phyloP scores from a whole-genome alignment of 2,113 vertebrate genomes.

The Chlorodrepanis virens region DNA sequence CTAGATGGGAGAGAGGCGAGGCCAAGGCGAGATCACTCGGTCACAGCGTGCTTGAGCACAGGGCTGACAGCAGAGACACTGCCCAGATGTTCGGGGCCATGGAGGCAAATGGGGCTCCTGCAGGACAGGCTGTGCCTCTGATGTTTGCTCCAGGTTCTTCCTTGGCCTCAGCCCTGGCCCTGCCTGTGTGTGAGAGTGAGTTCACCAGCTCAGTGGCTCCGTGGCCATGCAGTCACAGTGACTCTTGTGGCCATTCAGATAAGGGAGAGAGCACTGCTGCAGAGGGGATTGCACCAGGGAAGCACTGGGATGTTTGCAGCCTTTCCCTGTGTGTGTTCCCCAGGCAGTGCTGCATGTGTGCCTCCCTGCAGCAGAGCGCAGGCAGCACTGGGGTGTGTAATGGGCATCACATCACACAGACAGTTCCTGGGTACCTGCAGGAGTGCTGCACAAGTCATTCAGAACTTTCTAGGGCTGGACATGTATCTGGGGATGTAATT shows the following conservation, averaged over 20 bases:
- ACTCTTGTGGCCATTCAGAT: neutral
- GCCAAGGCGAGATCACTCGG: fast-evolving
- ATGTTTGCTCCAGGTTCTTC: neutral
- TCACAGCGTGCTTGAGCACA: neutral
- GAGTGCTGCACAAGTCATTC: neutral
- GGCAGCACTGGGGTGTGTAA: fast-evolving
- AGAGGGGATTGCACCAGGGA: neutral
- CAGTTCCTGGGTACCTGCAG: fast-evolving
- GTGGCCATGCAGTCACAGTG: neutral
- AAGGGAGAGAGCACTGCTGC: neutral
- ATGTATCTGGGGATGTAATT: neutral
- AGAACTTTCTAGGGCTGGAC: neutral
- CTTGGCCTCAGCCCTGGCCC: neutral
- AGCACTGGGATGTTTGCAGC: fast-evolving
- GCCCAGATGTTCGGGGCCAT: neutral
- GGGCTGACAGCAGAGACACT: neutral
- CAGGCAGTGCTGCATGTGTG: fast-evolving
- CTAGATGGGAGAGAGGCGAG: neutral
- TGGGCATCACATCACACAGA: neutral
- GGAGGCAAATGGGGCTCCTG: neutral
- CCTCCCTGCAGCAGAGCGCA: fast-evolving
- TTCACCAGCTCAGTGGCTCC: neutral
- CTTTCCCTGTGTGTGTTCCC: neutral
- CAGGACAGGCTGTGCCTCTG: fast-evolving
- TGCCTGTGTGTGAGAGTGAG: neutral